phyloP scores from a whole-genome alignment of 2,113 vertebrate genomes.

The Calyptommatus sinebrachiatus region DNA sequence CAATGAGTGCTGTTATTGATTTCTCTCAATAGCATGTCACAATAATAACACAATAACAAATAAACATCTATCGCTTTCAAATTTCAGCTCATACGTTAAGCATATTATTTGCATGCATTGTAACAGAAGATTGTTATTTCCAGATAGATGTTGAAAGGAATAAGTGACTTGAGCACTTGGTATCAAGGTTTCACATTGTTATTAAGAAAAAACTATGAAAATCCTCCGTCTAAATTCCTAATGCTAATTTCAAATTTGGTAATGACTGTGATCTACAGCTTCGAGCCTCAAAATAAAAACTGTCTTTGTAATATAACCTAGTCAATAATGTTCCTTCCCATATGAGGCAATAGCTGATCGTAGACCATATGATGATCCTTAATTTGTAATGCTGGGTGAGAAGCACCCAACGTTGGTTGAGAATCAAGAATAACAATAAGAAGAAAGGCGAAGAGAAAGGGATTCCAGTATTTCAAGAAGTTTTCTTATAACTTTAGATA shows the following conservation, averaged over 20 bases:
- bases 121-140: slow-evolving; percentile 54
- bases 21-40: slow-evolving; percentile 52
- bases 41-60: slow-evolving; percentile 62
- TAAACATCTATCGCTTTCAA: slow-evolving; percentile 63
- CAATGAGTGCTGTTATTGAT: slow-evolving; percentile 52
- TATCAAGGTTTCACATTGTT: slow-evolving; percentile 59
- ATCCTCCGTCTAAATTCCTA: slow-evolving; percentile 27
- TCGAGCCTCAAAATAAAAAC: not conserved
- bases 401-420: not conserved
- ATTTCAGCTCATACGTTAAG: slow-evolving; percentile 57
- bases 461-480: not conserved
- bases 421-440: not conserved
- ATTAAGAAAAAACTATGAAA: slow-evolving; percentile 39
- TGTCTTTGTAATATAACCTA: not conserved
- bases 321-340: not conserved
- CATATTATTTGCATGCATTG: slow-evolving; percentile 59
- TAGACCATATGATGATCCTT: no score
- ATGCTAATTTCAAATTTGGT: not conserved
- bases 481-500: not conserved
- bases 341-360: not conserved
- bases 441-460: not conserved
- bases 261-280: not conserved
- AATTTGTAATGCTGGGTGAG: not conserved
- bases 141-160: slow-evolving; percentile 56
- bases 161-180: slow-evolving; percentile 58